A percentile compares a stretch with the other conserved stretches of the same genome.
Evolutionary conservation across 2,888 invertebrate genomes (phyloP).

Genomic region (Stomorhina lunata): DNA sequence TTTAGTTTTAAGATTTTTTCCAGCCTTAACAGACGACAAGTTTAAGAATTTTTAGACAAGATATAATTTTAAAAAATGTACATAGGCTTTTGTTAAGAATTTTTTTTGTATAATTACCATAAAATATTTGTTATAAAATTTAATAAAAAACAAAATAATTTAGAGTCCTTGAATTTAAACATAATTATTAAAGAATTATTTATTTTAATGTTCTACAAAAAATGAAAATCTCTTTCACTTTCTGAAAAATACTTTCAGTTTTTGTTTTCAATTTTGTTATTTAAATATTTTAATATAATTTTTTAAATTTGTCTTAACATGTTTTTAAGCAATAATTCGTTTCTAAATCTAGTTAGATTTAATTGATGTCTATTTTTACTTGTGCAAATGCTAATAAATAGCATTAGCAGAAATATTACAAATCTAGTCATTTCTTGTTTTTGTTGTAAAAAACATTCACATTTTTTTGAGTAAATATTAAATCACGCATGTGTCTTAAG

Average conservation of each 20-base stretch:
- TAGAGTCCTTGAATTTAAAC: slow-evolving; percentile 18
- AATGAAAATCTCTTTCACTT: too few species aligned
- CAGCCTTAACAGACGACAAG: background rate
- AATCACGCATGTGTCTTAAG: slow-evolving; percentile 51
- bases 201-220: too few species aligned
- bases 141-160: background rate
- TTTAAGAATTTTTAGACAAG: background rate
- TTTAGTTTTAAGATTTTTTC: background rate
- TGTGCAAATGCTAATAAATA: slow-evolving; percentile 4
- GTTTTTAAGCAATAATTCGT: background rate
- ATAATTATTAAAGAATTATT: too few species aligned
- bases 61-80: slow-evolving; percentile 17
- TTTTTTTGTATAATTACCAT: background rate
- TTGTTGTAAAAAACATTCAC: too few species aligned
- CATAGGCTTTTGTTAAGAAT: background rate
- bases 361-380: slow-evolving; percentile 8
- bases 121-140: slow-evolving; percentile 9
- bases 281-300: too few species aligned
- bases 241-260: too few species aligned
- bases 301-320: too few species aligned
- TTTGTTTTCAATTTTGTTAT: too few species aligned
- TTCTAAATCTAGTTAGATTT: slow-evolving; percentile 1
- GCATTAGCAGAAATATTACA: background rate
- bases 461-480: background rate
- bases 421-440: background rate